Evolutionary conservation across 2,113 vertebrate species (phyloP).

Genomic region (Clupea harengus): DNA sequence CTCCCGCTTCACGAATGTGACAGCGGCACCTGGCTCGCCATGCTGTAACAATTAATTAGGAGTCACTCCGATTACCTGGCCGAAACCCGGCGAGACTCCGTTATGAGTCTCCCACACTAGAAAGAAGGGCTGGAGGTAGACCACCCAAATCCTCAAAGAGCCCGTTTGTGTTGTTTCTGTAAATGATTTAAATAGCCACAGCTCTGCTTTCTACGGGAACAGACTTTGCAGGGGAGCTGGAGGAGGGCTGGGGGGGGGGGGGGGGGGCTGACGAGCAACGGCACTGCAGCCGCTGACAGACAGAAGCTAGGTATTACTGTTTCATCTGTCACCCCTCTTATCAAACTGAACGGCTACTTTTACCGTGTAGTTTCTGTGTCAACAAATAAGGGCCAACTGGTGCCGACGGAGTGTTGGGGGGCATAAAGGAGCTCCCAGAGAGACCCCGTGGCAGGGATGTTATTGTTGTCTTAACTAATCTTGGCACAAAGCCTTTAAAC

Average conservation of each 20-base stretch:
- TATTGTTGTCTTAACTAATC: slow-evolving; percentile 54
- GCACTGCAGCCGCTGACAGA: slow-evolving; percentile 39
- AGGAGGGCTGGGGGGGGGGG: background rate
- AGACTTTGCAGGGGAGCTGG: background rate
- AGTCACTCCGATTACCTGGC: slow-evolving; percentile 56
- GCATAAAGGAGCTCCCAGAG: slow-evolving; percentile 36
- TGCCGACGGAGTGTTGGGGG: slow-evolving; percentile 41
- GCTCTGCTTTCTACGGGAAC: slow-evolving; percentile 20
- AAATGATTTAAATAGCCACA: slow-evolving; percentile 31
- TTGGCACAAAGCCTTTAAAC: slow-evolving; percentile 37
- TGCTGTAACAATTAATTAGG: slow-evolving; percentile 58
- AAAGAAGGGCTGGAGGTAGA: slow-evolving; percentile 24
- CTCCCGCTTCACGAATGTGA: slow-evolving; percentile 5
- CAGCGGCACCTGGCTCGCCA: slow-evolving; percentile 41
- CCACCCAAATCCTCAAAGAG: slow-evolving; percentile 52
- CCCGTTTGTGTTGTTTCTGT: slow-evolving; percentile 28
- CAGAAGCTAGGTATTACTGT: slow-evolving; percentile 30
- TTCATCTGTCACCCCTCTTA: slow-evolving; percentile 31
- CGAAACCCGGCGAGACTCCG: slow-evolving; percentile 34
- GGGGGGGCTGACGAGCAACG: background rate
- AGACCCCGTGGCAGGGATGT: slow-evolving; percentile 45
- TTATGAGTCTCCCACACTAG: slow-evolving; percentile 34
- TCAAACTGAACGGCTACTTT: slow-evolving; percentile 33
- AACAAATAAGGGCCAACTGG: slow-evolving; percentile 41
- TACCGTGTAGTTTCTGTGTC: slow-evolving; percentile 32